Percentiles rank a stretch among this genome's conserved stretches.
Conservation (phyloP, 2,888 invertebrate species). For the Glyphotaelius pellucidus region DNA sequence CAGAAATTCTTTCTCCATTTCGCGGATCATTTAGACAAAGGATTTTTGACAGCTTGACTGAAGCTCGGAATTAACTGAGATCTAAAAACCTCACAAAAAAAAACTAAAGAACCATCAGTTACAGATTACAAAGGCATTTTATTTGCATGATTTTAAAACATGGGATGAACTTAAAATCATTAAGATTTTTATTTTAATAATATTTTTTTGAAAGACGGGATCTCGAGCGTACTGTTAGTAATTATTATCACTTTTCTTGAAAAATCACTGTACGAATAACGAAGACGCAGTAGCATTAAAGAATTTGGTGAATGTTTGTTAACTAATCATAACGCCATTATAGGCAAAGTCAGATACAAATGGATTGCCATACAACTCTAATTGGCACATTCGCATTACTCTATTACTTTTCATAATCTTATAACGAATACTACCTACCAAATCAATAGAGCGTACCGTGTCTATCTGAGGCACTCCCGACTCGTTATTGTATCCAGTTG, state of each 20-base stretch:
- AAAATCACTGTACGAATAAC: background rate
- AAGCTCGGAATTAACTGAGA: background rate
- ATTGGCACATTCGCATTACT: background rate
- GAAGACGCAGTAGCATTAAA: background rate
- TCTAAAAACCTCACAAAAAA: background rate
- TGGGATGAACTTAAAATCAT: too few species aligned
- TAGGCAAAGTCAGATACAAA: too few species aligned
- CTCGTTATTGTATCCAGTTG: too few species aligned
- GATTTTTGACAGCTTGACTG: background rate
- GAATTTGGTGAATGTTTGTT: too few species aligned
- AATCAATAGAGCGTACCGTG: too few species aligned
- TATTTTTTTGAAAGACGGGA: too few species aligned
- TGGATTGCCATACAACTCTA: background rate
- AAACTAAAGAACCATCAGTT: background rate
- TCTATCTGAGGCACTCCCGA: too few species aligned
- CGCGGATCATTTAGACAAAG: background rate
- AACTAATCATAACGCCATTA: background rate
- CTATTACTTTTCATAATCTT: too few species aligned
- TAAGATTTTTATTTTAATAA: too few species aligned
- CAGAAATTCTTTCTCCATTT: background rate
- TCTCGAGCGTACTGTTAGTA: too few species aligned
- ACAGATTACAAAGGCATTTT: background rate
- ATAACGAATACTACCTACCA: too few species aligned
- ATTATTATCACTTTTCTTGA: background rate
- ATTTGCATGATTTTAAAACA: background rate